Conservation (phyloP, 2,797 vertebrate genomes). For the Trematomus bernacchii region DNA sequence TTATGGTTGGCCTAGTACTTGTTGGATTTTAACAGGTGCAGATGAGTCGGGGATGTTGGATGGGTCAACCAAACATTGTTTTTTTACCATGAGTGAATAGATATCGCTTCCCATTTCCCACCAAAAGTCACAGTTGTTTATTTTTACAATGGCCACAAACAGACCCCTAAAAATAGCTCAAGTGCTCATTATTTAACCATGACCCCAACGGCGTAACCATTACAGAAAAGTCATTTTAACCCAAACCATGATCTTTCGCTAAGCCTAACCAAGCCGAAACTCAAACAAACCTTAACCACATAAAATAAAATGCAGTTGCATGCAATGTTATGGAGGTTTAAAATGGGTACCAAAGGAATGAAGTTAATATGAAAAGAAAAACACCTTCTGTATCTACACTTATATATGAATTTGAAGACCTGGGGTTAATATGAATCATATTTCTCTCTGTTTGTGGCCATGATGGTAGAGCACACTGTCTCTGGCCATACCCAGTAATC, state of each 20-base stretch:
- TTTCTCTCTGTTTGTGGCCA: neutral
- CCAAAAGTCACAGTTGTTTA: neutral
- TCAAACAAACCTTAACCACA: neutral
- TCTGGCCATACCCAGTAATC: slow-evolving; percentile 22
- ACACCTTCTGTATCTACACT: neutral
- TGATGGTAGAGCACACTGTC: slow-evolving; percentile 16
- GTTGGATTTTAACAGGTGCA: neutral
- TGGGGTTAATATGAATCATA: neutral
- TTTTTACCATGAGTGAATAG: neutral
- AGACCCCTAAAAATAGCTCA: neutral
- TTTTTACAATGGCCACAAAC: neutral
- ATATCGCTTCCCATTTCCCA: slow-evolving; percentile 10
- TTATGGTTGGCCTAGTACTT: neutral
- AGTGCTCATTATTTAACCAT: neutral
- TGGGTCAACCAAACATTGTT: slow-evolving; percentile 18
- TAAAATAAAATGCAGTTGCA: neutral
- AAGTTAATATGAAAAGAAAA: neutral
- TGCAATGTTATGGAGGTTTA: neutral
- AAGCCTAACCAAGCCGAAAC: neutral
- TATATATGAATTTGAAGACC: neutral
- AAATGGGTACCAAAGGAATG: neutral
- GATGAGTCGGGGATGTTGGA: neutral
- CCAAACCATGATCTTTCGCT: neutral
- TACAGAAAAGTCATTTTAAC: neutral
- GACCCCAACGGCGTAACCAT: neutral